phyloP scores from a whole-genome alignment of 2,888 invertebrate species.

The Zhuqinia jingwanae region DNA sequence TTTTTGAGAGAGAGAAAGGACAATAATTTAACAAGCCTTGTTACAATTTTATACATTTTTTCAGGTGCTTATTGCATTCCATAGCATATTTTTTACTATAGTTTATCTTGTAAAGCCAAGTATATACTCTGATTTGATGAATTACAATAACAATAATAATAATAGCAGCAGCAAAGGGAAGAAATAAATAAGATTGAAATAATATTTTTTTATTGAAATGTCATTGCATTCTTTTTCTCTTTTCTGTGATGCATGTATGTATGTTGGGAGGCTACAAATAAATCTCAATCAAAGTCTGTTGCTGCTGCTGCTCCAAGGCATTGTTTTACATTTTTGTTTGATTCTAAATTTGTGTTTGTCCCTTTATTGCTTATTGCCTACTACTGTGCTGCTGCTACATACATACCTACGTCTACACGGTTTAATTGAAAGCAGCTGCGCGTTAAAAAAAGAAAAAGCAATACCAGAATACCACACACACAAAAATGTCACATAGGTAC shows the following conservation, averaged over 20 bases:
- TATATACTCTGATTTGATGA: neutral
- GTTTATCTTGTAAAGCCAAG: neutral
- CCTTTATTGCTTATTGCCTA: neutral
- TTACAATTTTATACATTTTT: constrained; percentile 38
- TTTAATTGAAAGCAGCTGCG: neutral
- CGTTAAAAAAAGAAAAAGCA: neutral
- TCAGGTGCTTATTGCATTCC: no score
- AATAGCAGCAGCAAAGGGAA: no score
- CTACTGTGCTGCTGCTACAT: neutral
- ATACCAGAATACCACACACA: no score
- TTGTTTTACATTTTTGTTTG: neutral
- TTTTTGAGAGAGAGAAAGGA: neutral
- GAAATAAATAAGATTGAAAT: constrained; percentile 17
- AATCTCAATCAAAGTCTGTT: neutral
- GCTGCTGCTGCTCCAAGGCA: neutral
- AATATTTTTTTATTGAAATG: constrained; percentile 14
- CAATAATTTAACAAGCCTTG: neutral
- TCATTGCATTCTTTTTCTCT: neutral
- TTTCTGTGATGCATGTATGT: no score
- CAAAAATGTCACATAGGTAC: no score
- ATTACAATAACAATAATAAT: neutral
- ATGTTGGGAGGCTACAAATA: neutral
- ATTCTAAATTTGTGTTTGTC: neutral
- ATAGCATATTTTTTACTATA: neutral
- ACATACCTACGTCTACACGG: neutral